phyloP scores from a whole-genome alignment of 2,113 vertebrate species.

The Dicrurus megarhynchus region DNA sequence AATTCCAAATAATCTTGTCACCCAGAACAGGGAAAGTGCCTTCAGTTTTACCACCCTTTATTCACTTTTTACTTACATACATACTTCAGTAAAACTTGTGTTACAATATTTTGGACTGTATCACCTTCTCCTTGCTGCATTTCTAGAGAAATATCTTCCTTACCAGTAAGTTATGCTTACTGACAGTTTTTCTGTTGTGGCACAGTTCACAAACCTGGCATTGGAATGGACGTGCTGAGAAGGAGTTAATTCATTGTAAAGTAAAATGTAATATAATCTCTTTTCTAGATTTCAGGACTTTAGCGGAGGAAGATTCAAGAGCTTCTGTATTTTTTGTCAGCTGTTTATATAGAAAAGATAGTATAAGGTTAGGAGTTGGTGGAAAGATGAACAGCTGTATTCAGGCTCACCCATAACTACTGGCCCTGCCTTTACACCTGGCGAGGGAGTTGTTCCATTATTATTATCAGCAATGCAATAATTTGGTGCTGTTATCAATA shows the following conservation, averaged over 20 bases:
- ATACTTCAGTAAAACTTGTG: not conserved
- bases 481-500: not conserved
- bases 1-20: slow-evolving; percentile 71
- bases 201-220: not conserved
- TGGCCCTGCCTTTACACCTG: not conserved
- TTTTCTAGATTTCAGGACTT: not conserved
- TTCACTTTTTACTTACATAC: not conserved
- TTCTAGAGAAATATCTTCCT: not conserved
- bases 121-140: not conserved
- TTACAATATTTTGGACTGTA: not conserved
- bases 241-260: not conserved
- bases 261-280: not conserved
- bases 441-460: not conserved
- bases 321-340: not conserved
- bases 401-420: not conserved
- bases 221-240: not conserved
- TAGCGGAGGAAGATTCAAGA: not conserved
- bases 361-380: not conserved
- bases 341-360: not conserved
- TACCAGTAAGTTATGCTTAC: not conserved
- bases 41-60: slow-evolving; percentile 29
- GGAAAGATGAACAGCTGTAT: not conserved
- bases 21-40: slow-evolving; percentile 50
- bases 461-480: not conserved
- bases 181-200: not conserved